Evolutionary conservation across 2,797 vertebrate genomes (phyloP), one percentile per base, ranked within the genome.

Genomic region (Sebastes cheni): DNA sequence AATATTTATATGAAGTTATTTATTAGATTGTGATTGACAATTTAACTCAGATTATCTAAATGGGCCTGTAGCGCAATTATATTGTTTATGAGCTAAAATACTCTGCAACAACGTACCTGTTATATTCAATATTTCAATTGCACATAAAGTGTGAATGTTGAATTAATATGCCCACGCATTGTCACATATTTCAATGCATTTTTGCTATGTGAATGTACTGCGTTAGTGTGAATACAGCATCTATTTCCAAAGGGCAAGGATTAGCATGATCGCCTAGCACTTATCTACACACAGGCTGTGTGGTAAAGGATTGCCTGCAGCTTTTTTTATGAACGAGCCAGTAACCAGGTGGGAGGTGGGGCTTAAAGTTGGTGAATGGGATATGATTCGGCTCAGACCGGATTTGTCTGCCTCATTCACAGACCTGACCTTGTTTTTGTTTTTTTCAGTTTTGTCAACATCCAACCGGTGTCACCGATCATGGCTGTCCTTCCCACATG

Each of bases 221-320:
- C 61, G 32, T 81, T 70, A 39, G 69, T 50, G 58, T 81, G 11
- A 81, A 82, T 58, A 67, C 62, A 55, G 72, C 67, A 65, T 83
- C 67, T 18, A 61, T 88, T 79, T 89, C 54, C 74, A 86, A 87
- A 88, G 84, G 84, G 72, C 79, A 77, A 58, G 87, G 78, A 88
- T 90, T 88, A 90, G 76, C 55, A 16, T 81, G 86, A 84, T 89
- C 85, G 79, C 23, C 54, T 42, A 54, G 75, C 67, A 68, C 74
- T 86, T 87, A 87, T 91, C 81, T 76, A 34, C 56, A 52, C 55
- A 52, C 3, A 2, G 84, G 69, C 83, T 67, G 58, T 80, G 60
- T 79, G 83, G 75, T 68, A 59, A 85, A 80, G 66, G 32, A 83
- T 36, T 36, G 71, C 79, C 81, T 78, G 76, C 79, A 84, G 77